Conservation (phyloP, 2,797 vertebrate species). For the Acanthurus leucopareius region DNA sequence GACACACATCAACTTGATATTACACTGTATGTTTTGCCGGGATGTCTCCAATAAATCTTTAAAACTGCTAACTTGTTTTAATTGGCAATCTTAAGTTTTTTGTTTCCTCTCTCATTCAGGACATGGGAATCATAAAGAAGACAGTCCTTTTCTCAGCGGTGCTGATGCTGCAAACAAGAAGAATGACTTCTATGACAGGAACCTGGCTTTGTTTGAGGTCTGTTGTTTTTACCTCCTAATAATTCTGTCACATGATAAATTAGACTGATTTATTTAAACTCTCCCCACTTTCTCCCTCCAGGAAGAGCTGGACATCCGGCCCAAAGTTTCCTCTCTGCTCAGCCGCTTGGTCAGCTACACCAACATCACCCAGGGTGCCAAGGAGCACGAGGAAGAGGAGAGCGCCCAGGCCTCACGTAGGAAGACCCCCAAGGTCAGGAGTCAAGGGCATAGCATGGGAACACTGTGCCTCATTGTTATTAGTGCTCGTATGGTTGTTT, state of each 20-base stretch:
- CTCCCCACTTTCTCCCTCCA: conserved; percentile 58
- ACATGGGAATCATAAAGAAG: conserved; percentile 94
- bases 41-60: not conserved
- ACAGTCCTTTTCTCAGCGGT: conserved; percentile 93
- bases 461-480: conserved; percentile 37
- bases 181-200: conserved; percentile 95
- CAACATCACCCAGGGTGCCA: conserved; percentile 96
- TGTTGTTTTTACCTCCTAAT: not conserved
- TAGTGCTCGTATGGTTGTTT: conserved; percentile 5
- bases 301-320: conserved; percentile 98
- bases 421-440: conserved; percentile 93
- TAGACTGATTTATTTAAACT: not conserved
- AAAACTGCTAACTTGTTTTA: not conserved
- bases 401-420: conserved; percentile 86
- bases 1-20: not conserved
- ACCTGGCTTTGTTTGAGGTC: conserved; percentile 97
- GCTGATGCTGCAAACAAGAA: conserved; percentile 87
- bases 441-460: not conserved
- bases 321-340: conserved; percentile 98
- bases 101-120: conserved; percentile 78
- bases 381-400: conserved; percentile 98
- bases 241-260: not conserved
- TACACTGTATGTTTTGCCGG: not conserved
- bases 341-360: conserved; percentile 98
- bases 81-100: not conserved